phyloP scores from a whole-genome alignment of 2,113 vertebrate species.

The Poecile atricapillus region DNA sequence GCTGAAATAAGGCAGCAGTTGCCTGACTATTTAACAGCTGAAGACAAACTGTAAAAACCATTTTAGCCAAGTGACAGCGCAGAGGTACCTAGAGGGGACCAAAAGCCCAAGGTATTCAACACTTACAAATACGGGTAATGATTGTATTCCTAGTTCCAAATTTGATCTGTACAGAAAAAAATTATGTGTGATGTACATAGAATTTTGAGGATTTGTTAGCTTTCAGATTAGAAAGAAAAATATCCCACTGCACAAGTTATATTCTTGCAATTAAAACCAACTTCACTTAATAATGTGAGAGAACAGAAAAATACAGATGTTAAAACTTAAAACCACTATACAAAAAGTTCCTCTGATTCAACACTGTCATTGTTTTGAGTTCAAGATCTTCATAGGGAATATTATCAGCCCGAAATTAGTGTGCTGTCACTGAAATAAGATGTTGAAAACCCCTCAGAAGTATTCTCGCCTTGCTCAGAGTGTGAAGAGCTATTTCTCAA shows the following conservation, averaged over 20 bases:
- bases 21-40: background rate
- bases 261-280: background rate
- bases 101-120: background rate
- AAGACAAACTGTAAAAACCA: background rate
- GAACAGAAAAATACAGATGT: background rate
- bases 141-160: background rate
- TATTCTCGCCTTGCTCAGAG: background rate
- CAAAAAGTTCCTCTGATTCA: background rate
- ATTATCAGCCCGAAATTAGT: background rate
- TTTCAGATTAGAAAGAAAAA: background rate
- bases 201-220: background rate
- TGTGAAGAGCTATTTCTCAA: background rate
- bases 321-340: background rate
- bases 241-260: background rate
- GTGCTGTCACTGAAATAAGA: background rate
- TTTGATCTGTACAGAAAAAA: background rate
- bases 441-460: background rate
- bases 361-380: background rate
- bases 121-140: background rate
- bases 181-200: background rate
- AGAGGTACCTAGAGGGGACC: background rate
- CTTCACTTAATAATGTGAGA: background rate
- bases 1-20: background rate
- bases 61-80: background rate
- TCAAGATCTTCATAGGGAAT: background rate